Percentiles rank a stretch among this genome's conserved stretches.
phyloP scores from a whole-genome alignment of 2,113 vertebrate species.

The Upupa epops region DNA sequence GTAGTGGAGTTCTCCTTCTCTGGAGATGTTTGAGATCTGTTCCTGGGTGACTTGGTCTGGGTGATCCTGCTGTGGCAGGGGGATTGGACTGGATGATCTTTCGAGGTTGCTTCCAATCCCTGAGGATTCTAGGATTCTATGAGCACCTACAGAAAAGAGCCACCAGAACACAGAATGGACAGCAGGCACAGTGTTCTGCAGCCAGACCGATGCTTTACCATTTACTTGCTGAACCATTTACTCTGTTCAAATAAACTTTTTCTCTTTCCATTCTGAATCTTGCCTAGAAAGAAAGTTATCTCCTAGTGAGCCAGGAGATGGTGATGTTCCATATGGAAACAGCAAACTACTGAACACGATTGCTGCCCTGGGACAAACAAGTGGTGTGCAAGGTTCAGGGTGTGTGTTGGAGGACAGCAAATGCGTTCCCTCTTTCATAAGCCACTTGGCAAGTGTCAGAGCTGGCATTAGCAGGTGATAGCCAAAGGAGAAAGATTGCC shows the following conservation, averaged over 20 bases:
- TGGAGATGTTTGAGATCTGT: too few relatives aligned
- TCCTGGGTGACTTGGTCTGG: too few relatives aligned
- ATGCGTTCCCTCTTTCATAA: background rate
- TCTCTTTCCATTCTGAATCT: background rate
- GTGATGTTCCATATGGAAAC: background rate
- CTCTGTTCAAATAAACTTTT: background rate
- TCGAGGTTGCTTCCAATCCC: too few relatives aligned
- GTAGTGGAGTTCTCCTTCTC: too few relatives aligned
- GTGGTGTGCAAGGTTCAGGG: background rate
- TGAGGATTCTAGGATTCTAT: too few relatives aligned
- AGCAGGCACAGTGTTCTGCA: background rate
- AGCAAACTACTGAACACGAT: background rate
- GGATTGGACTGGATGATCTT: too few relatives aligned
- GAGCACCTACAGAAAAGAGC: background rate
- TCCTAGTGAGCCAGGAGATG: background rate
- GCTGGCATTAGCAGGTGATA: background rate
- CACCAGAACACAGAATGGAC: background rate
- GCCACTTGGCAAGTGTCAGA: background rate
- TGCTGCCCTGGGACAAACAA: background rate
- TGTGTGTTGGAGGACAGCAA: background rate
- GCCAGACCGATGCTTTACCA: background rate
- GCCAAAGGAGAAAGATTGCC: background rate
- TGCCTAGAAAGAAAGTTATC: background rate
- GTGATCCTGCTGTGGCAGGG: too few relatives aligned
- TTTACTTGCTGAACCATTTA: background rate